These are phyloP conservation scores for Capreolus pygargus DNA, from an alignment of 2,113 vertebrate genomes.

Conservation along the genomic window DNA sequence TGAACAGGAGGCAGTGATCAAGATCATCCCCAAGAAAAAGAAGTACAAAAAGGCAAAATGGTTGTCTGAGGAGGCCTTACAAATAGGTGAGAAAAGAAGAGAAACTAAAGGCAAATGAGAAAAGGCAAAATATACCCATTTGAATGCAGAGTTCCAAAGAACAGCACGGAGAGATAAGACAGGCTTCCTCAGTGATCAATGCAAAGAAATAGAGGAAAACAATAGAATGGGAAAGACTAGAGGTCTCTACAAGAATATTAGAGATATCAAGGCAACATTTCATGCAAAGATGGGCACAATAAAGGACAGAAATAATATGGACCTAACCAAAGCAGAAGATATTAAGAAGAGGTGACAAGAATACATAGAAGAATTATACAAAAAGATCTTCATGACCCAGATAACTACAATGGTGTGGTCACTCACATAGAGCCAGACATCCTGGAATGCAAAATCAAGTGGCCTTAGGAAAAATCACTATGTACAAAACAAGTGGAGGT, in stretches of 20 bases:
- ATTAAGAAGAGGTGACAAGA: not conserved
- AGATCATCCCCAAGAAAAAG: not conserved
- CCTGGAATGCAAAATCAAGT: not conserved
- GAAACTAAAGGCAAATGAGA: not conserved
- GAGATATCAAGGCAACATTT: not conserved
- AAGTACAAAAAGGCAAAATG: not conserved
- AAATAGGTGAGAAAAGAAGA: not conserved
- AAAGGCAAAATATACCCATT: not conserved
- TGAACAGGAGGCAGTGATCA: not conserved
- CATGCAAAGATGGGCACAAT: not conserved
- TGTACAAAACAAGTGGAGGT: not conserved
- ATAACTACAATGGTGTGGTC: not conserved
- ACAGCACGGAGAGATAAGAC: not conserved
- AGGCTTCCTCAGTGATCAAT: not conserved
- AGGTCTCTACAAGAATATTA: not conserved
- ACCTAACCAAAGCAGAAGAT: not conserved
- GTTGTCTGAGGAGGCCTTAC: not conserved
- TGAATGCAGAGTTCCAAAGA: not conserved
- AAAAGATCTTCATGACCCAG: not conserved
- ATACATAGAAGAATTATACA: not conserved
- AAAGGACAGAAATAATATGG: not conserved
- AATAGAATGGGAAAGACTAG: not conserved
- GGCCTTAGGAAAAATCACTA: not conserved
- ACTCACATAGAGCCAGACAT: not conserved
- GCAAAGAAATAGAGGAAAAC: not conserved